Evolutionary conservation across 2,888 invertebrate genomes (phyloP), one percentile per base, ranked within the genome.

Genomic region (Malacosoma neustria): DNA sequence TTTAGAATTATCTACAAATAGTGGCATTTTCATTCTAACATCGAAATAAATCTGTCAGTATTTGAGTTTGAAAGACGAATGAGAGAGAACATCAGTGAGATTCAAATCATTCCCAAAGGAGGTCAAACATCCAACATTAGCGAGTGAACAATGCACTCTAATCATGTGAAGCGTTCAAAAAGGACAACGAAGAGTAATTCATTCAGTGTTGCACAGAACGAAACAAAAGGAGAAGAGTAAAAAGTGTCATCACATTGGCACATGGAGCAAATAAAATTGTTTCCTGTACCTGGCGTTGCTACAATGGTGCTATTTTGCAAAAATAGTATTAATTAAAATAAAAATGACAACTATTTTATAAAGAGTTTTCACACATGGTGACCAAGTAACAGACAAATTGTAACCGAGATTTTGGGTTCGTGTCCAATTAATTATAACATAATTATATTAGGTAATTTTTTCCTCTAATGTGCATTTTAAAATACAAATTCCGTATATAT

Each of bases 201-300:
- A 70, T 73, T 70, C 69, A 72, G 59, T 57, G 61, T 60, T 54
- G 58, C 54, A 52, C 60, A 55, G 65, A 65, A 62, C 61, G 67
- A 66, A 55, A 57, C 54, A 59, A 56, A 43, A 60, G 70, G 72
- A 70, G 63, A 57, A 61, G 67, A 61, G 57, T 61, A 49, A 64
- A 68, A 70, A 68, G 64, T 68, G 60, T 60, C 67, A 64, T 62
- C 58, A 55, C 65, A 68, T 63, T 56, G 58, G 59, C 61, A 53
- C 55, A 46, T 57, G 55, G 64, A 73, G 62, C 66, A 76, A 77
- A 79, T 71, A 74, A 75, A 77, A 72, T 51, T 53, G 67, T 72
- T 77, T 75, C 73, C 74, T 72, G 73, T 67, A 59, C 51, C 37
- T 45, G 45, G 37, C 42, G 30, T 40, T 39, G 38, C 61, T 43